Evolutionary conservation across 2,888 invertebrate species (phyloP).

Genomic region (Lymantria dispar): DNA sequence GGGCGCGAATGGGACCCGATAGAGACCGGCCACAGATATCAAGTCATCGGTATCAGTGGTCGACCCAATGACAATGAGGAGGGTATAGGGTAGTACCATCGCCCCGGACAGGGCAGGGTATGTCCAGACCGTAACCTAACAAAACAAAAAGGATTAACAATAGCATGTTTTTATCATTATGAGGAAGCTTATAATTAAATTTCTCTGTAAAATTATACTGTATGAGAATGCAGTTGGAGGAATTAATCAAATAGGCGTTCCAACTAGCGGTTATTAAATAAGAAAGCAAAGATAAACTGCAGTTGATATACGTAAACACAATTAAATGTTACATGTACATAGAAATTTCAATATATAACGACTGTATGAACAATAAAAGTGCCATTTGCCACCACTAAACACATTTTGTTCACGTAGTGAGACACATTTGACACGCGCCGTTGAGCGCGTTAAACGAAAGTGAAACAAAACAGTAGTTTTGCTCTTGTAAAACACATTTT

Average conservation of each 20-base stretch:
- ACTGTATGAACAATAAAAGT: slow-evolving; percentile 1
- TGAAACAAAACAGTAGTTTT: slow-evolving; percentile 26
- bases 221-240: neutral
- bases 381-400: slow-evolving; percentile 3
- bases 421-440: slow-evolving; percentile 29
- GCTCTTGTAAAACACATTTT: neutral
- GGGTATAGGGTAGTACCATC: too few species aligned
- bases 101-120: too few species aligned
- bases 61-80: too few species aligned
- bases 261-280: neutral
- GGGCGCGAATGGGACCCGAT: too few species aligned
- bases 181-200: neutral
- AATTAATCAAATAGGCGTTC: neutral
- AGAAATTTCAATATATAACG: slow-evolving; percentile 6
- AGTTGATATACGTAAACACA: neutral
- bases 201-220: neutral
- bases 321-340: neutral
- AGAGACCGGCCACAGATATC: too few species aligned
- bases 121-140: too few species aligned
- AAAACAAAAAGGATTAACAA: too few species aligned
- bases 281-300: slow-evolving; percentile 6
- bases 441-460: slow-evolving; percentile 34
- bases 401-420: slow-evolving; percentile 15
- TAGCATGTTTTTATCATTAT: too few species aligned
- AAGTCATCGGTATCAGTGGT: too few species aligned